Evolutionary conservation across 2,888 invertebrate species (phyloP).

Genomic region (Eupithecia vulgata): DNA sequence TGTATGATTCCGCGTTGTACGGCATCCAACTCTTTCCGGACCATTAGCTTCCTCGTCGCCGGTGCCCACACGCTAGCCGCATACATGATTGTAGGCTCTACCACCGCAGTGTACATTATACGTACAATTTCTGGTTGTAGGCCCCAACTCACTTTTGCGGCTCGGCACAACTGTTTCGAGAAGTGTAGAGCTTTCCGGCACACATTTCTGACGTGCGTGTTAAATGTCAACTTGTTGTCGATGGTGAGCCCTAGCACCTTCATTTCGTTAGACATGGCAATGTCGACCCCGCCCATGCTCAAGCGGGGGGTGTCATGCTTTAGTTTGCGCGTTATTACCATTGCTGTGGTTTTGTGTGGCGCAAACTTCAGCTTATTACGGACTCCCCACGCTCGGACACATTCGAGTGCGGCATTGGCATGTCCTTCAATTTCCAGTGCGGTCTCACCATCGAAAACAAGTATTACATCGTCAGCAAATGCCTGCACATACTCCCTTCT

Average conservation of each 20-base stretch:
- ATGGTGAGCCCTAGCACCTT: constrained; percentile 17
- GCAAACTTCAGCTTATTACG: constrained; percentile 23
- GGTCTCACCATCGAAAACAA: constrained; percentile 11
- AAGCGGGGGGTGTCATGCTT: too few relatives aligned
- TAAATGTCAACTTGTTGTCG: constrained; percentile 6
- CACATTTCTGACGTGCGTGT: background rate
- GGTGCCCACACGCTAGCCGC: constrained; percentile 5
- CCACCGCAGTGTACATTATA: background rate
- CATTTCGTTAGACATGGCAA: constrained; percentile 5
- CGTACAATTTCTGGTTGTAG: background rate
- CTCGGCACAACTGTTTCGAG: too few relatives aligned
- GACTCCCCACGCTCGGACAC: constrained; percentile 25
- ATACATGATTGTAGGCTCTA: background rate
- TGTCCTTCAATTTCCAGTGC: constrained; percentile 23
- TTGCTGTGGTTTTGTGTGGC: too few relatives aligned
- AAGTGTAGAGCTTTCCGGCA: too few relatives aligned
- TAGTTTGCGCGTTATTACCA: too few relatives aligned
- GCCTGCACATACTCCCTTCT: background rate
- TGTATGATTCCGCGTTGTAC: background rate
- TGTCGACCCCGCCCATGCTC: too few relatives aligned
- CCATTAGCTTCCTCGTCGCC: background rate
- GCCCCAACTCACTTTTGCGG: background rate
- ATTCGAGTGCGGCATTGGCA: constrained; percentile 23
- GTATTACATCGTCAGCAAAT: background rate
- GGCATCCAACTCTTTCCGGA: background rate